A percentile compares a stretch with the other conserved stretches of the same genome.
Evolutionary conservation across 2,113 vertebrate species (phyloP).

Genomic region (Dasyornis broadbenti): DNA sequence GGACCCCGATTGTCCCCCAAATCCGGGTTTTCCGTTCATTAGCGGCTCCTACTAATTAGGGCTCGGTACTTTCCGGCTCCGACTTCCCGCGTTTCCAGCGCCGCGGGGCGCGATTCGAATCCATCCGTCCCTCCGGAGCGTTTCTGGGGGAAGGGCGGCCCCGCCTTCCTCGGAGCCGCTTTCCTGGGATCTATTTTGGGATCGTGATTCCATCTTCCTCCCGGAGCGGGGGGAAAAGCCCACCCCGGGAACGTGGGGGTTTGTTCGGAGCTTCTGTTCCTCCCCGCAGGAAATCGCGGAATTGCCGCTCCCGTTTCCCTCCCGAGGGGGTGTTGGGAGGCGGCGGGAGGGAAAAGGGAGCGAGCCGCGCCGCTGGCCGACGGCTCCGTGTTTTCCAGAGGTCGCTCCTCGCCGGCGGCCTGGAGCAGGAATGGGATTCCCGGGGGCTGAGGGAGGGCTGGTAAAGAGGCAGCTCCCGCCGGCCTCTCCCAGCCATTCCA

Average conservation of each 20-base stretch:
- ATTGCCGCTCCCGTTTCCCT: not conserved
- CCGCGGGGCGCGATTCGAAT: not conserved
- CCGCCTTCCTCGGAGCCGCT: not conserved
- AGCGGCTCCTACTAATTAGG: not conserved
- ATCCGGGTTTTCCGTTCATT: not conserved
- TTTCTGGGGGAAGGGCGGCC: not conserved
- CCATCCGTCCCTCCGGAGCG: not conserved
- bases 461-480: slow-evolving; percentile 11
- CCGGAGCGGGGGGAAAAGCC: not conserved
- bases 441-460: not conserved
- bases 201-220: not conserved
- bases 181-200: not conserved
- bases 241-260: not conserved
- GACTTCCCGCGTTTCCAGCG: accelerated
- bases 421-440: not conserved
- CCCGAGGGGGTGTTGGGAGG: no score
- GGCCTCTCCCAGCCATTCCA: not conserved
- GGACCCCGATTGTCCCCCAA: not conserved
- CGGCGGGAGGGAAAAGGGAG: not conserved
- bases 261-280: not conserved
- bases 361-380: no score
- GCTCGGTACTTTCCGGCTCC: not conserved
- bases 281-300: not conserved
- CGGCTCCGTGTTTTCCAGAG: not conserved
- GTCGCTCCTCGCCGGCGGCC: not conserved